Percentiles rank a stretch among this genome's conserved stretches.
These are phyloP conservation scores for Urosaurus nigricauda DNA, from an alignment of 2,797 vertebrate genomes.

Conservation along the genomic window DNA sequence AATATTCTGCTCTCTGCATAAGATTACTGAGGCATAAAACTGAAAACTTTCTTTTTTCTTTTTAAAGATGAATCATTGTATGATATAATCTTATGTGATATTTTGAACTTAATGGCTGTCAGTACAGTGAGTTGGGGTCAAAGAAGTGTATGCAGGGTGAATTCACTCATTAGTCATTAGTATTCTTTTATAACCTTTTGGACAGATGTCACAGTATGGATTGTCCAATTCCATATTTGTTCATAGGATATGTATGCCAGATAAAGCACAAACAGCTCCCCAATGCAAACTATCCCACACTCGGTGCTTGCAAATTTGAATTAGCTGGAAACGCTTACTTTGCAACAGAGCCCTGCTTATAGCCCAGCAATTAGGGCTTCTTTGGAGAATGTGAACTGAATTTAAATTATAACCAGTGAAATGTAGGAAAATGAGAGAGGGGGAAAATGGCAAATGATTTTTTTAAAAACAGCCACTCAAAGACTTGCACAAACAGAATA, in stretches of 20 bases:
- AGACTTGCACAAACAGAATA: background rate
- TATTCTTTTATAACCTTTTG: too few relatives aligned
- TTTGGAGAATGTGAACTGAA: background rate
- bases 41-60: too few relatives aligned
- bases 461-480: background rate
- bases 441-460: background rate
- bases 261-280: background rate
- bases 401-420: background rate
- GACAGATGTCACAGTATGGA: too few relatives aligned
- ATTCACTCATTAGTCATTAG: too few relatives aligned
- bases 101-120: too few relatives aligned
- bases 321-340: background rate
- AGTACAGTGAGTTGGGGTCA: too few relatives aligned
- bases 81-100: too few relatives aligned
- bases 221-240: background rate
- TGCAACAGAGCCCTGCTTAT: background rate
- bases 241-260: background rate
- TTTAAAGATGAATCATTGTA: too few relatives aligned
- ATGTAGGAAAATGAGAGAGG: background rate
- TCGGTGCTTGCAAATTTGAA: background rate
- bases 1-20: too few relatives aligned
- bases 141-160: too few relatives aligned
- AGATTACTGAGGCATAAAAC: too few relatives aligned
- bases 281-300: background rate
- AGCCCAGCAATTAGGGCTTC: background rate